Evolutionary conservation across 2,888 invertebrate species (phyloP).

Genomic region (Volucella bombylans): DNA sequence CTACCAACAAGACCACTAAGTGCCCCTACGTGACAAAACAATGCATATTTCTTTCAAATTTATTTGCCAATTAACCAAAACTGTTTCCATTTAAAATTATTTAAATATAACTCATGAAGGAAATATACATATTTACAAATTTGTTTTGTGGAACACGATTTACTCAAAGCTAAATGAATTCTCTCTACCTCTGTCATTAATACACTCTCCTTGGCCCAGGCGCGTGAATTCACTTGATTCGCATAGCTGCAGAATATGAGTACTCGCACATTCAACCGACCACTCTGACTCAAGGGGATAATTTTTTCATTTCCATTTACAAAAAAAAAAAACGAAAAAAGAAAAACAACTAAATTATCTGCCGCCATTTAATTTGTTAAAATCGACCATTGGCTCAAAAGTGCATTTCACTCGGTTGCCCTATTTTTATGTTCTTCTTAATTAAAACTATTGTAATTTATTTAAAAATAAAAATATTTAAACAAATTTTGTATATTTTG

Average conservation of each 20-base stretch:
- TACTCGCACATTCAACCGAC: neutral
- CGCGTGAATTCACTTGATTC: conserved; percentile 15
- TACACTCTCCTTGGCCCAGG: neutral
- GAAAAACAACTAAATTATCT: conserved; percentile 33
- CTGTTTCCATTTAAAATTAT: neutral
- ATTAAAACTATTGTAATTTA: conserved; percentile 11
- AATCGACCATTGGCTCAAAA: conserved; percentile 45
- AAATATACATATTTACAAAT: neutral
- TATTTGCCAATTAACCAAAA: neutral
- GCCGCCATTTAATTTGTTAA: conserved; percentile 29
- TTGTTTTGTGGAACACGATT: conserved; percentile 10
- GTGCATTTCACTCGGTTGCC: conserved; percentile 26
- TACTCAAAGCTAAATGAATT: conserved; percentile 4
- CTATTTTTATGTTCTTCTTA: conserved; percentile 10
- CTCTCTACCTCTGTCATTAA: no score
- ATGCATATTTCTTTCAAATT: neutral
- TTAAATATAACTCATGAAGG: neutral
- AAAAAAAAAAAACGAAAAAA: conserved; percentile 7
- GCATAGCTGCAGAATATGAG: conserved; percentile 3
- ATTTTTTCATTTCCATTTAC: neutral
- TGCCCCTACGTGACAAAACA: neutral
- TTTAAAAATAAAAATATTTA: conserved; percentile 17
- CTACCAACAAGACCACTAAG: no score
- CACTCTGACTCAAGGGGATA: neutral
- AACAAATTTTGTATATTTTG: conserved; percentile 34